A percentile compares a stretch with the other conserved stretches of the same genome.
Evolutionary conservation across 2,113 vertebrate species (phyloP).

Genomic region (Nesogale talazaci): DNA sequence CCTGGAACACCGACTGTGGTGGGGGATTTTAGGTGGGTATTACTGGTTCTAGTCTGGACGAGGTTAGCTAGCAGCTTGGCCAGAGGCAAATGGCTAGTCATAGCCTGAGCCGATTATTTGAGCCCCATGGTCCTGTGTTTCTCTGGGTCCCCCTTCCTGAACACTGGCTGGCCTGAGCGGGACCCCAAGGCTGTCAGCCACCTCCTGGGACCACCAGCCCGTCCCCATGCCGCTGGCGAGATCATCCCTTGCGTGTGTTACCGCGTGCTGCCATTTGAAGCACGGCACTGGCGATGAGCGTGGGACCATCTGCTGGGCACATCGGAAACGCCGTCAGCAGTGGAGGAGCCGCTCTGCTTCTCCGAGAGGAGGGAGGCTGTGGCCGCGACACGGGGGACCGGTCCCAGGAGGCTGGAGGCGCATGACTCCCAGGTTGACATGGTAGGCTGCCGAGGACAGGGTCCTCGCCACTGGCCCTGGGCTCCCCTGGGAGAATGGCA

Average conservation of each 20-base stretch:
- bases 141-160: background rate
- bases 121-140: background rate
- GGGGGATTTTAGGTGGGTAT: too few species aligned
- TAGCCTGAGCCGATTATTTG: background rate
- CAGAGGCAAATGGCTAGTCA: background rate
- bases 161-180: background rate
- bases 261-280: conserved; percentile 83
- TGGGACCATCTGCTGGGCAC: conserved; percentile 81
- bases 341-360: conserved; percentile 72
- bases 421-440: background rate
- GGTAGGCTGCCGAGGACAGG: background rate
- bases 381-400: conserved; percentile 65
- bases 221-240: background rate
- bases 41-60: background rate
- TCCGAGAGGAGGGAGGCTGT: conserved; percentile 68
- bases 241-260: conserved; percentile 72
- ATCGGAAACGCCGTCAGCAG: conserved; percentile 73
- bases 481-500: conserved; percentile 72
- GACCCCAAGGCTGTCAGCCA: background rate
- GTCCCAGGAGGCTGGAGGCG: background rate
- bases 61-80: background rate
- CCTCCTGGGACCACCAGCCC: background rate
- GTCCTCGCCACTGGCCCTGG: conserved; percentile 66
- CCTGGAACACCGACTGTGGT: too few species aligned
- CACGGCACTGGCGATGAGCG: conserved; percentile 79